These are phyloP conservation scores for Centropus bengalensis DNA, from an alignment of 2,113 vertebrate species.

Conservation along the genomic window DNA sequence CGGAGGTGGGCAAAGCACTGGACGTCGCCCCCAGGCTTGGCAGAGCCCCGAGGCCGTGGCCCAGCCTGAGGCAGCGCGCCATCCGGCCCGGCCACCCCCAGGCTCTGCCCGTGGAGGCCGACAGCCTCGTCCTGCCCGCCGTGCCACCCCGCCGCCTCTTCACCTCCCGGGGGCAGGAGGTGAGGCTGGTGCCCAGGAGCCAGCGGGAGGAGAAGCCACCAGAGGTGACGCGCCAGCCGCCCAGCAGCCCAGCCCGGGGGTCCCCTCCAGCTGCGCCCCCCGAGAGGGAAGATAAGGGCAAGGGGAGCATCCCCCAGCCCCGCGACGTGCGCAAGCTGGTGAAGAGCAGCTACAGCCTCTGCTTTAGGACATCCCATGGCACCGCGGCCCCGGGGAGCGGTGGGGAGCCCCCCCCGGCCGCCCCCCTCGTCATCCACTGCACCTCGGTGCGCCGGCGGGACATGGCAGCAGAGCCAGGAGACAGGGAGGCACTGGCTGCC, in stretches of 20 bases:
- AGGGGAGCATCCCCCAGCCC: constrained; percentile 74
- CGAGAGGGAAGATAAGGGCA: not conserved
- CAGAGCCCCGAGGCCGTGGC: constrained; percentile 71
- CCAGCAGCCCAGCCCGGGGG: rapidly evolving
- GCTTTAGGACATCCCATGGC: constrained; percentile 71
- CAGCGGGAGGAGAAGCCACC: constrained; percentile 65
- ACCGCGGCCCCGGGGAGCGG: not conserved
- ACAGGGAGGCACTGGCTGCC: not conserved
- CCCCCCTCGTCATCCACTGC: constrained; percentile 70
- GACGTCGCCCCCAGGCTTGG: not conserved
- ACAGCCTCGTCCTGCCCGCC: not conserved
- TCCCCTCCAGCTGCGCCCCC: rapidly evolving
- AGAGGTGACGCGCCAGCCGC: not conserved
- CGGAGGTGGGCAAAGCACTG: not conserved
- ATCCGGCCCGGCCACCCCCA: constrained; percentile 63
- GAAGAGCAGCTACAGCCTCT: constrained; percentile 87
- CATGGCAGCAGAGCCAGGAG: rapidly evolving
- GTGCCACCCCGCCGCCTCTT: not conserved
- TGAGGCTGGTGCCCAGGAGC: constrained; percentile 57
- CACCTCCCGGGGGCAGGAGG: constrained; percentile 74
- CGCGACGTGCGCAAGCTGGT: constrained; percentile 89
- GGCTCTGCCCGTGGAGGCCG: not conserved
- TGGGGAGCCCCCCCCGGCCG: not conserved
- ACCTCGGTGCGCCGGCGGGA: constrained; percentile 60
- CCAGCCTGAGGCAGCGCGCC: constrained; percentile 76